phyloP scores from a whole-genome alignment of 2,113 vertebrate species.

The Dendrocopos noguchii region DNA sequence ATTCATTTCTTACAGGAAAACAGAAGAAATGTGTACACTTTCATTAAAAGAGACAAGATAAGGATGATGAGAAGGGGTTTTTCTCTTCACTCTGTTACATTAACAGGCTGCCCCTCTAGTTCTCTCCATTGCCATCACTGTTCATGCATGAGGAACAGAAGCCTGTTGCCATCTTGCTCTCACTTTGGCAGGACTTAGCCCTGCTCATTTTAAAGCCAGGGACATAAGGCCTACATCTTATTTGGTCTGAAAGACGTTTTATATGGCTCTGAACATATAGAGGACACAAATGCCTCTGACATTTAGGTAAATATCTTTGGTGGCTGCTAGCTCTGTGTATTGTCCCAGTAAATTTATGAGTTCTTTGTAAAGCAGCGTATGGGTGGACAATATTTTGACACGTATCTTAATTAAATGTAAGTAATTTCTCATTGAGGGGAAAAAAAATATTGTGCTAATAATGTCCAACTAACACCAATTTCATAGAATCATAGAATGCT shows the following conservation, averaged over 20 bases:
- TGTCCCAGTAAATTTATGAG: neutral
- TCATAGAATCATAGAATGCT: neutral
- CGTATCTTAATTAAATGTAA: neutral
- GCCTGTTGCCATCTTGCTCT: neutral
- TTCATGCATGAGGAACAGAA: neutral
- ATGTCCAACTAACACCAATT: neutral
- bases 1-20: neutral
- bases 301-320: neutral
- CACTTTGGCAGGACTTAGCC: neutral
- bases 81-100: neutral
- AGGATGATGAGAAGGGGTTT: neutral
- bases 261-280: rapidly evolving
- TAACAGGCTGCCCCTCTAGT: rapidly evolving
- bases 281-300: neutral
- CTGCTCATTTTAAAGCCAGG: neutral
- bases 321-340: neutral
- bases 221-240: neutral
- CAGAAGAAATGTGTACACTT: neutral
- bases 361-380: neutral
- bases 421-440: neutral
- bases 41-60: neutral
- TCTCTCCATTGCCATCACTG: neutral
- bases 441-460: neutral
- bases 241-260: neutral
- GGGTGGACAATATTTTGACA: neutral